phyloP scores from a whole-genome alignment of 2,888 invertebrate genomes.

The Lasius platythorax region DNA sequence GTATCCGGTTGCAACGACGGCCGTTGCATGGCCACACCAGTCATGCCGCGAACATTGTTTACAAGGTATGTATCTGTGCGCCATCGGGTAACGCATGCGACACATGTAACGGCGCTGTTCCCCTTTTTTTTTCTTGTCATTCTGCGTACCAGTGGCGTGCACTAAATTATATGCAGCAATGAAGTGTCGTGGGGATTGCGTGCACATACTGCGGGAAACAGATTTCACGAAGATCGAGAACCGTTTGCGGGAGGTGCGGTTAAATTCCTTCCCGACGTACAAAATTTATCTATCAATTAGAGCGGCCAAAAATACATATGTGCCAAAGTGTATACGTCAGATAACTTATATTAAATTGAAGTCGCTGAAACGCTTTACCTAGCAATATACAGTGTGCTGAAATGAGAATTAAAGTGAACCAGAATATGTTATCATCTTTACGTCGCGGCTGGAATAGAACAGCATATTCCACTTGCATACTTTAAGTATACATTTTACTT shows the following conservation, averaged over 20 bases:
- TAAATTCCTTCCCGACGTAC: background rate
- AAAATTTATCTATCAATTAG: background rate
- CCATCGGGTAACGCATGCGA: constrained; percentile 53
- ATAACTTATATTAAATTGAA: background rate
- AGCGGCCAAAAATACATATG: no score
- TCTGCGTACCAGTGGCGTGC: background rate
- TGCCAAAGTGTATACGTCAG: background rate
- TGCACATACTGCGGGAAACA: background rate
- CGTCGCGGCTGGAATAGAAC: background rate
- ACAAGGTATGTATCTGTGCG: constrained; percentile 63
- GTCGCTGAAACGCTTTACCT: background rate
- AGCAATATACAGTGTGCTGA: background rate
- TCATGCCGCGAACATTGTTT: constrained; percentile 72
- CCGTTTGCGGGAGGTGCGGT: background rate
- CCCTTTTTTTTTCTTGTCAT: constrained; percentile 8
- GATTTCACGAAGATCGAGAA: constrained; percentile 18
- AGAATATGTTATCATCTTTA: background rate
- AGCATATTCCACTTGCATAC: background rate
- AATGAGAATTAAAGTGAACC: background rate
- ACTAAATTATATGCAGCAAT: constrained; percentile 44
- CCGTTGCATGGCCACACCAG: constrained; percentile 29
- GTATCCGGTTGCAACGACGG: constrained; percentile 49
- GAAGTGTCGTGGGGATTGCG: constrained; percentile 23
- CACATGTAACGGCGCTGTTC: constrained; percentile 41
- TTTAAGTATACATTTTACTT: background rate